A percentile compares a stretch with the other conserved stretches of the same genome.
These are phyloP conservation scores for Cygnus atratus DNA, from an alignment of 2,113 vertebrate species.

Conservation along the genomic window DNA sequence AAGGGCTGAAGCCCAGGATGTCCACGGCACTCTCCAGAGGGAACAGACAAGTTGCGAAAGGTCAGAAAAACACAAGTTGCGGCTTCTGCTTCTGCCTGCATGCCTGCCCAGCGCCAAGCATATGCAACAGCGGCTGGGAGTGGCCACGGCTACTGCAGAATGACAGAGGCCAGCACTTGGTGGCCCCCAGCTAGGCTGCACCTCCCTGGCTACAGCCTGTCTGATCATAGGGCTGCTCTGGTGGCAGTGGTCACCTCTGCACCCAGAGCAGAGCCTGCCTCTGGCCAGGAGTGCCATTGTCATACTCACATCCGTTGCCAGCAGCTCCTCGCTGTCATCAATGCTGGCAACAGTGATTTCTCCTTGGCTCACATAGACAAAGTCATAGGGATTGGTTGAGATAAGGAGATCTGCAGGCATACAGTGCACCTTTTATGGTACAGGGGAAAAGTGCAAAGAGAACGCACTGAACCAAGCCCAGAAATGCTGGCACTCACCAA, in stretches of 20 bases:
- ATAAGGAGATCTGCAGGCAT: conserved; percentile 79
- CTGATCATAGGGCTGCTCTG: rapidly evolving
- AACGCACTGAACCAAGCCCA: background rate
- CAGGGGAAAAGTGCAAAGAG: background rate
- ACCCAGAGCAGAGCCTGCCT: background rate
- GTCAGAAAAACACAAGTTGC: too few species aligned
- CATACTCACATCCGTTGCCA: conserved; percentile 78
- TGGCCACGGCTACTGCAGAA: rapidly evolving
- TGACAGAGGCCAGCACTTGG: background rate
- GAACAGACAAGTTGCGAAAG: background rate
- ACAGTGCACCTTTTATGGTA: background rate
- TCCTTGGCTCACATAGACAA: conserved; percentile 78
- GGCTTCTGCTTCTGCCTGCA: background rate
- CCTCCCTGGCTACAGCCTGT: background rate
- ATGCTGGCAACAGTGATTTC: conserved; percentile 83
- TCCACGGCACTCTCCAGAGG: conserved; percentile 76
- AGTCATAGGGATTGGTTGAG: conserved; percentile 87
- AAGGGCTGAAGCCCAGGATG: conserved; percentile 63
- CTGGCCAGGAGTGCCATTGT: too few species aligned
- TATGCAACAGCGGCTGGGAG: background rate
- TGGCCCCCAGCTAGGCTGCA: background rate
- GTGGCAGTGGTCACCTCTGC: too few species aligned
- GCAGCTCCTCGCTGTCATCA: conserved; percentile 73
- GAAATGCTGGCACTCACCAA: conserved; percentile 71
- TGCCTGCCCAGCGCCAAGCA: rapidly evolving